phyloP scores from a whole-genome alignment of 2,888 invertebrate genomes.

The Napeogenes sylphis region DNA sequence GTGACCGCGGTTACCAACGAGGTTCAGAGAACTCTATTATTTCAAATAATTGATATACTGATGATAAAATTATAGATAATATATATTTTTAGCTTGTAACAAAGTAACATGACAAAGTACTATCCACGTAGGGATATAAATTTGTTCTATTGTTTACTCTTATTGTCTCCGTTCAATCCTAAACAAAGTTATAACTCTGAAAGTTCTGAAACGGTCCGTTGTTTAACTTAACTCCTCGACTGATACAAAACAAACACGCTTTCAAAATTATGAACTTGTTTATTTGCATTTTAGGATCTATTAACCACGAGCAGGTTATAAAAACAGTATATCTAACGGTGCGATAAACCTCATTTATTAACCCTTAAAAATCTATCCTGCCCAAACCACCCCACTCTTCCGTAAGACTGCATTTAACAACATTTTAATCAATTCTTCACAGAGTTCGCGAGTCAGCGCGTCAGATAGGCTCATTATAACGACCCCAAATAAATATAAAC shows the following conservation, averaged over 20 bases:
- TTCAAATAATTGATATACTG: too few species aligned
- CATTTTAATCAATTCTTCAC: conserved; percentile 77
- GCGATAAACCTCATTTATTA: conserved; percentile 49
- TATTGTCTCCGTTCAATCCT: background rate
- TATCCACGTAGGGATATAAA: background rate
- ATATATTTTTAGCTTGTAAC: background rate
- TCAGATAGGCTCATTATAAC: conserved; percentile 74
- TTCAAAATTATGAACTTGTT: conserved; percentile 28
- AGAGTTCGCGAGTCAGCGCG: conserved; percentile 75
- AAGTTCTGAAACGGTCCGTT: conserved; percentile 5
- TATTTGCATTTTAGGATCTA: conserved; percentile 36
- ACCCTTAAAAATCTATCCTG: conserved; percentile 50
- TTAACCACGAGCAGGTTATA: conserved; percentile 35
- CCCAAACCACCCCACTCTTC: conserved; percentile 64
- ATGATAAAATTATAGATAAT: too few species aligned
- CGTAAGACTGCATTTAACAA: conserved; percentile 72
- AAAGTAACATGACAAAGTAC: background rate
- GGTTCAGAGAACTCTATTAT: background rate
- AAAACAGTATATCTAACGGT: conserved; percentile 43
- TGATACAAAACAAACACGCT: conserved; percentile 14
- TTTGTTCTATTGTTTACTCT: conserved; percentile 1
- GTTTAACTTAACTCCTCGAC: conserved; percentile 5
- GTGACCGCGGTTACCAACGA: background rate
- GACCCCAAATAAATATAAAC: conserved; percentile 77
- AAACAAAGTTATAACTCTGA: background rate